Percentiles rank a stretch among this genome's conserved stretches.
Evolutionary conservation across 2,113 vertebrate genomes (phyloP).

Genomic region (Neodon shergylaensis): DNA sequence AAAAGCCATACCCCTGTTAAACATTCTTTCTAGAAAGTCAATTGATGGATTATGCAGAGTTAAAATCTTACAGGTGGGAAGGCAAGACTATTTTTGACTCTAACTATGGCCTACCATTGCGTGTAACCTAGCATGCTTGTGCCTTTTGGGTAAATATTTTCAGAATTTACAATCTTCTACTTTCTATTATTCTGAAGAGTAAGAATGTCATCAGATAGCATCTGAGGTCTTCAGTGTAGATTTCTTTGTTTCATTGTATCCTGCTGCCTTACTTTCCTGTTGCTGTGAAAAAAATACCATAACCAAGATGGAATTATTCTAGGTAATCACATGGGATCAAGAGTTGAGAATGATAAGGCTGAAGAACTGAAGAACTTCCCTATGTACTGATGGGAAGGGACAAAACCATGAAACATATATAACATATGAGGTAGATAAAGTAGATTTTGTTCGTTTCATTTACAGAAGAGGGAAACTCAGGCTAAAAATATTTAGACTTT

Average conservation of each 20-base stretch:
- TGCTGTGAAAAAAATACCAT: not conserved
- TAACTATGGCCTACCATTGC: not conserved
- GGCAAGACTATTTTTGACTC: not conserved
- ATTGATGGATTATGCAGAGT: not conserved
- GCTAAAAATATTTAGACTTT: not conserved
- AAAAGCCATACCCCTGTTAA: not conserved
- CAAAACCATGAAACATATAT: not conserved
- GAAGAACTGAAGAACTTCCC: not conserved
- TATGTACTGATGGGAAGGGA: not conserved
- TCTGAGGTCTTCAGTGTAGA: not conserved
- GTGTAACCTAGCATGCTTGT: not conserved
- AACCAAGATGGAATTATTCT: not conserved
- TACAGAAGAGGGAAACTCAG: not conserved
- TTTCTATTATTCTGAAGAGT: not conserved
- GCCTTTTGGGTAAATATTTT: not conserved
- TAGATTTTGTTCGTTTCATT: not conserved
- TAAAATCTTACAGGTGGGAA: not conserved
- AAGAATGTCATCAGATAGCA: not conserved
- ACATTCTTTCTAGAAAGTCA: not conserved
- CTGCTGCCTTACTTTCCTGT: not conserved
- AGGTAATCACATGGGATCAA: not conserved
- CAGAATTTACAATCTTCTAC: not conserved
- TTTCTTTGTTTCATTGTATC: not conserved
- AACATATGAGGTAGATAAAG: not conserved
- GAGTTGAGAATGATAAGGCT: not conserved